Conservation (phyloP, 2,888 invertebrate genomes). For the Empis livida region DNA sequence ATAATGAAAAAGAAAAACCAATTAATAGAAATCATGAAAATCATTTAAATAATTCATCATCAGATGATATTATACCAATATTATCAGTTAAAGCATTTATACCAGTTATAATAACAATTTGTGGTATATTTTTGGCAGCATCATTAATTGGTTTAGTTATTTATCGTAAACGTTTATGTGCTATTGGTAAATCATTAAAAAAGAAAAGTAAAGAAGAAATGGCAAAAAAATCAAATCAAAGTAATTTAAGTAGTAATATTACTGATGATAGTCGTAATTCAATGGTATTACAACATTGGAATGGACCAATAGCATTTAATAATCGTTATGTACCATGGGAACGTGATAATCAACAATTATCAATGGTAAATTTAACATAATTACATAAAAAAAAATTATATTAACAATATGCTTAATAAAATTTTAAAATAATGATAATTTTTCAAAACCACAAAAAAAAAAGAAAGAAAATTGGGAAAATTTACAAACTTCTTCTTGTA, state of each 20-base stretch:
- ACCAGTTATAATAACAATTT: slow-evolving; percentile 53
- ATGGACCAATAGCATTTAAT: slow-evolving; percentile 63
- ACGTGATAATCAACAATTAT: slow-evolving; percentile 39
- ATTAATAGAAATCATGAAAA: neutral
- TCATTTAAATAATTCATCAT: too few relatives aligned
- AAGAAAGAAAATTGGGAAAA: too few relatives aligned
- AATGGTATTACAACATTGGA: slow-evolving; percentile 64
- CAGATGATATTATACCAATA: slow-evolving; percentile 22
- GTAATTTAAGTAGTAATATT: slow-evolving; percentile 27
- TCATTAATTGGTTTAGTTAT: slow-evolving; percentile 50
- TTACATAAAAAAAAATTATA: slow-evolving; percentile 1
- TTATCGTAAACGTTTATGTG: slow-evolving; percentile 57
- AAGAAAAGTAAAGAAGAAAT: slow-evolving; percentile 55
- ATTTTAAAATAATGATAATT: neutral
- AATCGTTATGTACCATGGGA: slow-evolving; percentile 80
- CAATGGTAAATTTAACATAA: slow-evolving; percentile 26
- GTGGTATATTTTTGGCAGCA: slow-evolving; percentile 53
- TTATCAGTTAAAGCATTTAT: slow-evolving; percentile 54
- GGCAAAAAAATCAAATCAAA: slow-evolving; percentile 42
- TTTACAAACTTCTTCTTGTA: too few relatives aligned
- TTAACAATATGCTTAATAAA: neutral
- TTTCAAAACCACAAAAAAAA: too few relatives aligned
- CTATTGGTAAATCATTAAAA: slow-evolving; percentile 44
- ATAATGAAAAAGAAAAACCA: neutral
- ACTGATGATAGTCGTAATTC: slow-evolving; percentile 34